Conservation (phyloP, 1,140 invertebrate genomes). For the Pteromalus puparum region DNA sequence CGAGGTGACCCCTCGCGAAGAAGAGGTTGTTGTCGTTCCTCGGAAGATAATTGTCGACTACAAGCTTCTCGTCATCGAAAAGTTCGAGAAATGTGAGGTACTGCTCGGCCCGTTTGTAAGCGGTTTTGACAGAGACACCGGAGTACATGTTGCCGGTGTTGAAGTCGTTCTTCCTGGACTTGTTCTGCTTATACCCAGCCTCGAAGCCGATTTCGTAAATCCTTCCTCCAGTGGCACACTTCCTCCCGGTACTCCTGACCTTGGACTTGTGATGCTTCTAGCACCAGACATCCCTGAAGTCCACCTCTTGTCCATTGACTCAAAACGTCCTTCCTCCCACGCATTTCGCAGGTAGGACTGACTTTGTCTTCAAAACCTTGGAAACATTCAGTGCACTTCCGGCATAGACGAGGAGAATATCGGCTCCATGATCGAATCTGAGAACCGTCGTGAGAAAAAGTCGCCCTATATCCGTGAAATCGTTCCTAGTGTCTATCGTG, state of each 20-base stretch:
- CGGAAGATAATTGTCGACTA: too few relatives aligned
- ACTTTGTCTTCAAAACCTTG: background rate
- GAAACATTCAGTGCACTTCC: background rate
- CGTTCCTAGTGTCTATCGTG: background rate
- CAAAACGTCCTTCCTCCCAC: background rate
- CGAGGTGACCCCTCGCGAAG: constrained; percentile 80
- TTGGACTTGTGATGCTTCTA: background rate
- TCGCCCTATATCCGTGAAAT: background rate
- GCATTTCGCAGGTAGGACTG: background rate
- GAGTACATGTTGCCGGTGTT: background rate
- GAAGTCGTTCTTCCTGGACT: background rate
- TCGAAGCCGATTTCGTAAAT: background rate
- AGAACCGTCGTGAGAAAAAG: background rate
- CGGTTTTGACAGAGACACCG: background rate
- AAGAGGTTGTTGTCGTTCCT: constrained; percentile 77
- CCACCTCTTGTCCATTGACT: background rate
- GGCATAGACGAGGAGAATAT: background rate
- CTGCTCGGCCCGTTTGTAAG: background rate
- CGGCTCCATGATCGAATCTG: background rate
- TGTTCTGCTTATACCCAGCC: background rate
- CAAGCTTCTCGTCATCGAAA: background rate
- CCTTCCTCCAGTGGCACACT: background rate
- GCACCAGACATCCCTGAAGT: background rate
- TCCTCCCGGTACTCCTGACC: background rate
- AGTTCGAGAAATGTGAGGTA: background rate